phyloP scores from a whole-genome alignment of 2,888 invertebrate genomes.

The Stratiomys singularior region DNA sequence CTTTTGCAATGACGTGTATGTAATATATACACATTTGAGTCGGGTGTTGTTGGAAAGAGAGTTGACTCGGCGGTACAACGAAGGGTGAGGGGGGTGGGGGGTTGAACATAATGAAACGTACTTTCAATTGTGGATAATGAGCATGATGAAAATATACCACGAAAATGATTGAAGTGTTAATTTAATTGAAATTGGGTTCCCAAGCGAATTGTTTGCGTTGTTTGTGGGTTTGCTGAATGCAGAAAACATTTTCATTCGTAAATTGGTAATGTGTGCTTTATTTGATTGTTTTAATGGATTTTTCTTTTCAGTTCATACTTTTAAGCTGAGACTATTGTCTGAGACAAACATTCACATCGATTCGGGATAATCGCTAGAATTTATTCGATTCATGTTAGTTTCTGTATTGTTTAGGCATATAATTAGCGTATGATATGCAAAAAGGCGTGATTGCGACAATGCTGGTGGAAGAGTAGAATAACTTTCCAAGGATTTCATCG shows the following conservation, averaged over 20 bases:
- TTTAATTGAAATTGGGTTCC: constrained; percentile 1
- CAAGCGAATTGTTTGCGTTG: not conserved
- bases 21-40: not conserved
- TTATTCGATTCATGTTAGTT: no score
- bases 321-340: no score
- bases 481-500: no score
- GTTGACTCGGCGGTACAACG: not conserved
- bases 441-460: no score
- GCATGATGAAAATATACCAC: constrained; percentile 20
- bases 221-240: not conserved
- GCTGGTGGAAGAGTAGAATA: no score
- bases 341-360: no score
- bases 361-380: no score
- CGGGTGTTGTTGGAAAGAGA: not conserved
- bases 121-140: constrained; percentile 17
- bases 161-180: constrained; percentile 35
- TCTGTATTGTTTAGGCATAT: no score
- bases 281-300: no score
- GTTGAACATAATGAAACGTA: not conserved
- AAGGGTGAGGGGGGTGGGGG: not conserved
- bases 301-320: no score
- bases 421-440: no score
- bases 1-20: constrained; percentile 22
- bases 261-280: no score
- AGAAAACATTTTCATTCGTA: not conserved